These are phyloP conservation scores for Phalacrocorax brasilianus DNA, from an alignment of 2,113 vertebrate species.

Conservation along the genomic window DNA sequence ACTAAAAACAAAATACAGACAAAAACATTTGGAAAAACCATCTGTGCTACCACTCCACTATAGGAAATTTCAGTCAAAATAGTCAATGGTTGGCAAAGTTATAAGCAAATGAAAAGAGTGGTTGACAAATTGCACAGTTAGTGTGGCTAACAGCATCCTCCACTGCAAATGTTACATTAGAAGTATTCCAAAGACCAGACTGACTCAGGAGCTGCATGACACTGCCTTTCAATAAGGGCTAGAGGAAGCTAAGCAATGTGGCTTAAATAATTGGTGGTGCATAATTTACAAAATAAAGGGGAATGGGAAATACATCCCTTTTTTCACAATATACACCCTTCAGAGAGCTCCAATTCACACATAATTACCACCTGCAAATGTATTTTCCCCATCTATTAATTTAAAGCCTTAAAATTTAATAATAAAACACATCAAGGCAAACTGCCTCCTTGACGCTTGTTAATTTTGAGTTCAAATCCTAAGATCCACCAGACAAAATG, in stretches of 20 bases:
- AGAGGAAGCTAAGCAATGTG: background rate
- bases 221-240: background rate
- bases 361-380: background rate
- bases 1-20: background rate
- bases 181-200: background rate
- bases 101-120: background rate
- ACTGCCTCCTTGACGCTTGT: background rate
- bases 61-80: background rate
- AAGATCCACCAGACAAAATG: slow-evolving; percentile 41
- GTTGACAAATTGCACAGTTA: background rate
- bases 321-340: background rate
- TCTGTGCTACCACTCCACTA: background rate
- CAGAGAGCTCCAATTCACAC: background rate
- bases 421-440: background rate
- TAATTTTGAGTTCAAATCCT: slow-evolving; percentile 44
- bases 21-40: background rate
- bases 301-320: background rate
- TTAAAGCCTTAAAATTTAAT: background rate
- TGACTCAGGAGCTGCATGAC: background rate
- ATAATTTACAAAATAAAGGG: background rate
- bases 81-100: background rate
- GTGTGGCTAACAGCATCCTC: background rate
- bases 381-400: background rate
- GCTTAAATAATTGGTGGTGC: background rate
- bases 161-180: background rate